phyloP scores from a whole-genome alignment of 2,888 invertebrate genomes.

The Pachymerium ferrugineum region DNA sequence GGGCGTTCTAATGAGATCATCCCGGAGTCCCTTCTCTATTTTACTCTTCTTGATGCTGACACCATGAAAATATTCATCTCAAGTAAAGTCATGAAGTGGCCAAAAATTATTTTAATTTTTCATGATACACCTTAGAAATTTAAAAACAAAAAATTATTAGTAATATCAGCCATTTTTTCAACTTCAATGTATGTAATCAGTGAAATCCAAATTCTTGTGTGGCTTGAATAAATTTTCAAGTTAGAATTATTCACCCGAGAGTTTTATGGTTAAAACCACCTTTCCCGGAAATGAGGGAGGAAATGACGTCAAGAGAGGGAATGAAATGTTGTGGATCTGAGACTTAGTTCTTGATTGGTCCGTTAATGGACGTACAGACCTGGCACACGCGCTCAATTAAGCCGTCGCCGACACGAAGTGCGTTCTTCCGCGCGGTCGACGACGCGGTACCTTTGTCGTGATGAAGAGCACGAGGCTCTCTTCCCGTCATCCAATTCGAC shows the following conservation, averaged over 20 bases:
- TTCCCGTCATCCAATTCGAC: slow-evolving; percentile 20
- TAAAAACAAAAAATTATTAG: no score
- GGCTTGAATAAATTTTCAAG: no score
- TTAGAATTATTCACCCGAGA: no score
- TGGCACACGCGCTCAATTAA: slow-evolving; percentile 18
- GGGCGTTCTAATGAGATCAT: slow-evolving; percentile 35
- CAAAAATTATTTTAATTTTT: background rate
- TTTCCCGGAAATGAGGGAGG: background rate
- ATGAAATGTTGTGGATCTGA: background rate
- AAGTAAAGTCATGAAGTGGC: background rate
- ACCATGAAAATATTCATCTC: background rate
- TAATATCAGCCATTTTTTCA: no score
- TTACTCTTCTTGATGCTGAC: background rate
- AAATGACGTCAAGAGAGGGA: background rate
- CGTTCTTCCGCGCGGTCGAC: slow-evolving; percentile 21
- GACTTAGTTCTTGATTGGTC: slow-evolving; percentile 16
- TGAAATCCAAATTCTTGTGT: no score
- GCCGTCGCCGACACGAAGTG: slow-evolving; percentile 3
- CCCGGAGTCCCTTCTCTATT: background rate
- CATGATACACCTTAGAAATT: background rate
- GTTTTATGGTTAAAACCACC: no score
- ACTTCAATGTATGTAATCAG: no score
- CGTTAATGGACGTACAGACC: slow-evolving; percentile 5
- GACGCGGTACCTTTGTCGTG: slow-evolving; percentile 21
- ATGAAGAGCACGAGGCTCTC: slow-evolving; percentile 7